Evolutionary conservation across 2,888 invertebrate genomes (phyloP).

Genomic region (Spisula solida): DNA sequence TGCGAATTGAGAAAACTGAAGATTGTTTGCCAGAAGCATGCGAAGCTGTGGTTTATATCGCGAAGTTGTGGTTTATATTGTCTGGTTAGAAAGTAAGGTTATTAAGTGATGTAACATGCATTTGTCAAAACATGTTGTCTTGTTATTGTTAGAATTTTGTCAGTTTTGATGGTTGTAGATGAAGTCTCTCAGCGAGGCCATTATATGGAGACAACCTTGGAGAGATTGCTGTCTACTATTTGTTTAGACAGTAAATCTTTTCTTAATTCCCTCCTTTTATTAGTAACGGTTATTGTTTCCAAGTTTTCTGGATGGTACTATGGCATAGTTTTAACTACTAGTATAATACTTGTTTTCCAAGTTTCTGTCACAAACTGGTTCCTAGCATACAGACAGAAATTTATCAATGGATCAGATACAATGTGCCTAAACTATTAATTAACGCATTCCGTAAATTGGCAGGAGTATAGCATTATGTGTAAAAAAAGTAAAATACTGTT

Average conservation of each 20-base stretch:
- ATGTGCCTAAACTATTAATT: neutral
- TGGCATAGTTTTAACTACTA: no score
- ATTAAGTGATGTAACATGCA: neutral
- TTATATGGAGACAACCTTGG: slow-evolving; percentile 2
- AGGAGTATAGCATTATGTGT: neutral
- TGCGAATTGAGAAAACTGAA: no score
- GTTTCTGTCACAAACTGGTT: neutral
- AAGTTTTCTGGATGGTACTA: neutral
- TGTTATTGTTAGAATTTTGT: neutral
- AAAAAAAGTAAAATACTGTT: neutral
- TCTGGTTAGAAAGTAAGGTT: no score
- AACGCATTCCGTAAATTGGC: neutral
- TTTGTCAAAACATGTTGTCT: neutral
- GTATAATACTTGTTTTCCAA: neutral
- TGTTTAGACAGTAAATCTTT: neutral
- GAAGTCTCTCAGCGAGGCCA: neutral
- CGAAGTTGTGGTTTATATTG: no score
- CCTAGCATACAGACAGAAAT: neutral
- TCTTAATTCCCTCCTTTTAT: neutral
- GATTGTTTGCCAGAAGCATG: no score
- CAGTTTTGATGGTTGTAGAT: neutral
- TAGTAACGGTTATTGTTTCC: neutral
- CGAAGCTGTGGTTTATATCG: no score
- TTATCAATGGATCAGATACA: neutral
- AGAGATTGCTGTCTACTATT: neutral